Evolutionary conservation across 2,888 invertebrate species (phyloP), one percentile per base, ranked within the genome.

Genomic region (Pachymerium ferrugineum): DNA sequence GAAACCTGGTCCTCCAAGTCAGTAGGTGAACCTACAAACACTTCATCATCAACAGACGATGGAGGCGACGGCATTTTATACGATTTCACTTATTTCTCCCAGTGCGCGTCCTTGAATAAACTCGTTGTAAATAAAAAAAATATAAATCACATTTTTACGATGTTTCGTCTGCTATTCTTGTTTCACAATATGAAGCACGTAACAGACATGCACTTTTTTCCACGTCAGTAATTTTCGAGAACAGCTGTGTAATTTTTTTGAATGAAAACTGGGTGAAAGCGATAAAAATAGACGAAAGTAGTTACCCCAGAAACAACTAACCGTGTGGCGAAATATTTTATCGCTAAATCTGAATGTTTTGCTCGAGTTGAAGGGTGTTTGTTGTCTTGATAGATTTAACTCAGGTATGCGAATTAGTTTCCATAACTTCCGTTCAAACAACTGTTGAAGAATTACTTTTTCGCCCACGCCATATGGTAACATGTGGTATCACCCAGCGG

Each of bases 401-500:
- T 16, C 47, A 47, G 19, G 3, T 38, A 10, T 0, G 4, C 14
- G 38, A n/a, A 8, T 2, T 38, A 4, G 12, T 25, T 5, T n/a
- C 1, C 28, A 28, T 28, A 62, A 62, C 62, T 54, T 62, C 25
- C 62, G 62, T 28, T 22, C 62, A 62, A 62, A 62, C 62, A 62
- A 62, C 12, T 62, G 62, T n/a, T 14, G 62, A 62, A 62, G 62
- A 62, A 62, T 62, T 62, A 28, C 14, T 14, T 28, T 28, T 12
- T 25, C 62, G 10, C 62, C 62, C 62, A 62, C 62, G 62, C 62
- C 62, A 62, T 62, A 62, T 62, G 62, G 62, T 62, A 62, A 62
- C 62, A 62, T 28, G 62, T 62, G 62, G 62, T 62, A 28, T 14
- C 25, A 10, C 28, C 62, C 62, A 25, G n/a, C 28, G 25, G 25